phyloP scores from a whole-genome alignment of 2,888 invertebrate genomes.

The Macaria liturata region DNA sequence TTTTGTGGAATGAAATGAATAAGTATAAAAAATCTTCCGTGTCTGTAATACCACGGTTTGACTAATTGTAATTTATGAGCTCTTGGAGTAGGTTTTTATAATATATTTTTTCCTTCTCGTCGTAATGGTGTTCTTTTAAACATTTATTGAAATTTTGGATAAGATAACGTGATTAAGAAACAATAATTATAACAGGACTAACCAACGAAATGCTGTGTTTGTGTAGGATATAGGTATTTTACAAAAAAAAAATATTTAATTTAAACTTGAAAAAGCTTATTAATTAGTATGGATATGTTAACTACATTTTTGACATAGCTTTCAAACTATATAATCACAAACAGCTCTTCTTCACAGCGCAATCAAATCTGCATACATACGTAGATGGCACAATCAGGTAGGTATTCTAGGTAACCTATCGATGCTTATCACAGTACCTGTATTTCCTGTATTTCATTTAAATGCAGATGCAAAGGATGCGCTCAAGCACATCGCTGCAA shows the following conservation, averaged over 20 bases:
- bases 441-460: constrained; percentile 45
- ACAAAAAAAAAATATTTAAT: too few species aligned
- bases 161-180: too few species aligned
- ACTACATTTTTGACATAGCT: not conserved
- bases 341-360: too few species aligned
- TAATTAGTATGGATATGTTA: not conserved
- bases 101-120: constrained; percentile 9
- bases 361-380: too few species aligned
- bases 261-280: not conserved
- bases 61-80: constrained; percentile 29
- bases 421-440: constrained; percentile 30
- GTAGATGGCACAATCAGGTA: too few species aligned
- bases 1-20: constrained; percentile 20
- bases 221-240: too few species aligned
- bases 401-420: constrained; percentile 1
- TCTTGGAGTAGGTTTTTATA: constrained; percentile 12
- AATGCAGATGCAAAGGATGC: constrained; percentile 59
- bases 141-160: too few species aligned
- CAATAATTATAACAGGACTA: too few species aligned
- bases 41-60: constrained; percentile 22
- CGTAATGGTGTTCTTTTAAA: not conserved
- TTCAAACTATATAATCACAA: too few species aligned
- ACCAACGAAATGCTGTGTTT: too few species aligned
- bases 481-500: constrained; percentile 55
- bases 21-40: constrained; percentile 23